Conservation (phyloP, 2,888 invertebrate genomes). For the Blera fallax region DNA sequence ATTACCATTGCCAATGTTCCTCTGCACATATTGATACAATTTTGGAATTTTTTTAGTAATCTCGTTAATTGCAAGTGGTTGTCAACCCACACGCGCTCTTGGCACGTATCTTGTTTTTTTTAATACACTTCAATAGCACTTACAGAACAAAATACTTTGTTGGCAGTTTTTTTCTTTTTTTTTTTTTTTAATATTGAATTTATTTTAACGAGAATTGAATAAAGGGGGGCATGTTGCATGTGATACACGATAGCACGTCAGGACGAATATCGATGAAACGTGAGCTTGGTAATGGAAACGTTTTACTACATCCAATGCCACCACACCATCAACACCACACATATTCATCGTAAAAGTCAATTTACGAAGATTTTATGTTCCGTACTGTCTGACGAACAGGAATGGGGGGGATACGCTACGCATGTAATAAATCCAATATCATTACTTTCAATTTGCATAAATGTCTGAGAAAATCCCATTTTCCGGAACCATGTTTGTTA, state of each 20-base stretch:
- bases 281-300: background rate
- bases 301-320: background rate
- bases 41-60: background rate
- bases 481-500: constrained; percentile 2
- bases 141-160: background rate
- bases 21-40: background rate
- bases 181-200: constrained; percentile 34
- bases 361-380: constrained; percentile 29
- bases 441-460: constrained; percentile 50
- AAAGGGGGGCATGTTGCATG: background rate
- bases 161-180: too few species aligned
- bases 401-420: background rate
- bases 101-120: background rate
- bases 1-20: background rate
- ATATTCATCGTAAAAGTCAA: constrained; percentile 39
- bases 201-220: constrained; percentile 38
- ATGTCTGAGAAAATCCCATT: constrained; percentile 46
- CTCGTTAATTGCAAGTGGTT: background rate
- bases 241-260: constrained; percentile 2
- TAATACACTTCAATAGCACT: background rate
- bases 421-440: constrained; percentile 38
- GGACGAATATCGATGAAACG: constrained; percentile 9
- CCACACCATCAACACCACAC: constrained; percentile 2
- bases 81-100: background rate
- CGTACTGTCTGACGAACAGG: background rate